These are phyloP conservation scores for Trachelus tabidus DNA, from an alignment of 2,888 invertebrate genomes.

Conservation along the genomic window DNA sequence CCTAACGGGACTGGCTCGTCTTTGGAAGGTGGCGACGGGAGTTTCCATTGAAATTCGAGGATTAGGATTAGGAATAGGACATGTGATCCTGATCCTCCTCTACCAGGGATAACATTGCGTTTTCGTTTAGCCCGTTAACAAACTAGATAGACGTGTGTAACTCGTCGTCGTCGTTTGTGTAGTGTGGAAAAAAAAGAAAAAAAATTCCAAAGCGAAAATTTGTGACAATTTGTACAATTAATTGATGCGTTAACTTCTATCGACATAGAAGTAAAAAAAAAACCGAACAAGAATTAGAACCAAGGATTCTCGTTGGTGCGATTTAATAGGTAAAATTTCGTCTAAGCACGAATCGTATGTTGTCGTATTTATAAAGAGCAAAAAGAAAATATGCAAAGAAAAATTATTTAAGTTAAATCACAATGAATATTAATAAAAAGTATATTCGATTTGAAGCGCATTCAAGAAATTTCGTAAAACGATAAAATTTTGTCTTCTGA, in stretches of 20 bases:
- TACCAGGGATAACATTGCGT: not conserved
- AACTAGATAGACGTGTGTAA: not conserved
- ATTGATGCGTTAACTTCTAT: not conserved
- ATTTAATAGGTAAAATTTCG: not conserved
- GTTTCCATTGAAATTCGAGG: not conserved
- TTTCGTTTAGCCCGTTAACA: not conserved
- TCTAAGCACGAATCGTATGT: not conserved
- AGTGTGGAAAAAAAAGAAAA: not conserved
- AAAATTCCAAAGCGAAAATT: not conserved
- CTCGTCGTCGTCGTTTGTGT: not conserved
- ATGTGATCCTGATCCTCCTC: not conserved
- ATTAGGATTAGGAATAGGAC: not conserved
- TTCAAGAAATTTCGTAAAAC: not conserved
- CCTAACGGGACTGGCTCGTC: slow-evolving; percentile 35
- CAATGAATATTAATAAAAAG: not conserved
- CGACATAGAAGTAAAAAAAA: not conserved
- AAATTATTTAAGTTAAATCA: not conserved
- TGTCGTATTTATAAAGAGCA: not conserved
- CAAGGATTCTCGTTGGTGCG: not conserved
- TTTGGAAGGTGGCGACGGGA: slow-evolving; percentile 17
- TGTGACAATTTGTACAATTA: not conserved
- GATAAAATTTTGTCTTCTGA: not conserved
- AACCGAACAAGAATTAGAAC: not conserved
- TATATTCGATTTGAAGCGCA: not conserved
- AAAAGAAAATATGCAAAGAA: not conserved